phyloP scores from a whole-genome alignment of 1,140 invertebrate genomes.

The Rhizoglyphus robini region DNA sequence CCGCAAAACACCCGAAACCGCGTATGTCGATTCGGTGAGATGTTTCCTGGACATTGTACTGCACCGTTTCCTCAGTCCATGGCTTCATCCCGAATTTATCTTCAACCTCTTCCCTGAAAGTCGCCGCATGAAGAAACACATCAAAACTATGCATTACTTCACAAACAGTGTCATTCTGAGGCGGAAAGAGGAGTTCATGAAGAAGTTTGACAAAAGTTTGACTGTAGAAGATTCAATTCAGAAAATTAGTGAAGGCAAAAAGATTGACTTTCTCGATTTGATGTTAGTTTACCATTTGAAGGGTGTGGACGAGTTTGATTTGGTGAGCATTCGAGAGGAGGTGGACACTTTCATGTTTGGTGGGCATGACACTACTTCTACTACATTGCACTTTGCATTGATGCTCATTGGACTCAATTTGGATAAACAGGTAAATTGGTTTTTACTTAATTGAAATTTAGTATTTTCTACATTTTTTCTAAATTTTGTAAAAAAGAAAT shows the following conservation, averaged over 20 bases:
- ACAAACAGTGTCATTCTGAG: constrained; percentile 43
- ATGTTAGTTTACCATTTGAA: constrained; percentile 40
- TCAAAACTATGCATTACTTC: constrained; percentile 67
- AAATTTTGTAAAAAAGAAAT: too few relatives aligned
- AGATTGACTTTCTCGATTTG: constrained; percentile 56
- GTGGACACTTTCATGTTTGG: constrained; percentile 67
- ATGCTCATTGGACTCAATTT: constrained; percentile 32
- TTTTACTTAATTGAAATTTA: too few relatives aligned
- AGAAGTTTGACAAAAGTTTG: too few relatives aligned
- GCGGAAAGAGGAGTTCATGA: too few relatives aligned
- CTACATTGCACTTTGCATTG: constrained; percentile 29
- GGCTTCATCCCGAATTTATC: constrained; percentile 22
- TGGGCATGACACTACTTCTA: constrained; percentile 28
- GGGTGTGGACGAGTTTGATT: constrained; percentile 36
- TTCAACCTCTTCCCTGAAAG: constrained; percentile 21
- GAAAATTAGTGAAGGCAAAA: constrained; percentile 34
- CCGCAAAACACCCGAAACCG: constrained; percentile 41
- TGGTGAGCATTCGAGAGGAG: constrained; percentile 60
- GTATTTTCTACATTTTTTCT: too few relatives aligned
- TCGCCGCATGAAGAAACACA: constrained; percentile 33
- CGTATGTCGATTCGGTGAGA: constrained; percentile 59
- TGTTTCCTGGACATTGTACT: constrained; percentile 57
- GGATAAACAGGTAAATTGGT: constrained; percentile 36
- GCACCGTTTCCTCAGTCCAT: constrained; percentile 10
- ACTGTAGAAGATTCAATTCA: background rate